Evolutionary conservation across 2,113 vertebrate genomes (phyloP), one percentile per base, ranked within the genome.

Genomic region (Vicugna pacos): DNA sequence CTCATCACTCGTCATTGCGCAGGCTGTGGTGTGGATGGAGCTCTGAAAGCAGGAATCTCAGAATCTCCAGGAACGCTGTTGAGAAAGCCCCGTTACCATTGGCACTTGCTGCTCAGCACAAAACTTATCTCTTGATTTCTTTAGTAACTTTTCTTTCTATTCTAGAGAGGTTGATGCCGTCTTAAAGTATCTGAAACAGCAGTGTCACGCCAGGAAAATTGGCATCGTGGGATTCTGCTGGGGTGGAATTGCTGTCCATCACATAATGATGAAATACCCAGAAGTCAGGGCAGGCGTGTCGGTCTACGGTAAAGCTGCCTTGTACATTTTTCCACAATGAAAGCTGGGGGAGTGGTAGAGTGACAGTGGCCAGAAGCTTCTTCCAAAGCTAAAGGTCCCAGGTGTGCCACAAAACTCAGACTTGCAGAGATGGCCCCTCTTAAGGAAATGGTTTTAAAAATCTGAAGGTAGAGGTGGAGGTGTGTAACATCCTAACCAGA

Each of bases 141-240:
- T 52, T 38, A 19, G 35, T 89, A 38, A 15, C 50, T n/a, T 72
- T 93, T 95, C 46, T 54, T 97, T 93, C 82, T 15, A 3, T 91
- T 91, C 46, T 69, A 99, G 99, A 95, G 99, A 99, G 97, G 93
- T 98, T 2, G 98, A 98, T 52, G 98, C 90, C 5, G 98, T 98
- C 52, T 56, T 99, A 93, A 98, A 90, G 93, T 99, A 98, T 82
- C 98, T 99, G 93, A 99, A 98, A 93, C 96, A 98, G 35, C 97
- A 98, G 54, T 98, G 98, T 65, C 96, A 98, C 3, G 97, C 93
- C 73, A 98, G 98, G 92, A 98, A 93, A 46, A 96, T 99, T 1
- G 98, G 97, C 12, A 85, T 97, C 0, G 92, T 99, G 92, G 98
- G 98, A 35, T 99, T 99, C 97, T 99, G 99, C 97, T 99, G 99